A percentile compares a stretch with the other conserved stretches of the same genome.
phyloP scores from a whole-genome alignment of 2,797 vertebrate species.

The Emydoidea blandingii region DNA sequence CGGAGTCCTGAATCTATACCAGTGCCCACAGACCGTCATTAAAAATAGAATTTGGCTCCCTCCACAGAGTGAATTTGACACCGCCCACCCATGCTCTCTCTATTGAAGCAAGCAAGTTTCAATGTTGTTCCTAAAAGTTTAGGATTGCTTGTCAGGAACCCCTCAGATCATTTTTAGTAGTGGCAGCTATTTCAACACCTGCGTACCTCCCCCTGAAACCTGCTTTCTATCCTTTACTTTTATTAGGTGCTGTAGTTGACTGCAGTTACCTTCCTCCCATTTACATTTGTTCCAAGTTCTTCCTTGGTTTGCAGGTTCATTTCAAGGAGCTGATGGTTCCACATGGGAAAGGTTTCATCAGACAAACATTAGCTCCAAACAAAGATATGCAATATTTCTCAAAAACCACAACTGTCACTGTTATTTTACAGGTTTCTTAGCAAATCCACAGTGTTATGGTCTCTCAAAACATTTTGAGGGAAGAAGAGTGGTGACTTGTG shows the following conservation, averaged over 20 bases:
- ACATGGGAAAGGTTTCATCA: background rate
- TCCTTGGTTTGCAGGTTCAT: background rate
- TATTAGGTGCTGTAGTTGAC: background rate
- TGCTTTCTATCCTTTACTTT: background rate
- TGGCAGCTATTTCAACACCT: background rate
- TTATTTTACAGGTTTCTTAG: conserved; percentile 69
- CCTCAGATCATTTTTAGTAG: background rate
- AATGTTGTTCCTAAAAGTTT: background rate
- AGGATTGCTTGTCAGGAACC: background rate
- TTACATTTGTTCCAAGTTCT: background rate
- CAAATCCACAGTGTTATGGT: conserved; percentile 2
- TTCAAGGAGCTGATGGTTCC: conserved; percentile 11
- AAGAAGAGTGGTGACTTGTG: conserved; percentile 3
- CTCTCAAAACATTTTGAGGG: conserved; percentile 38
- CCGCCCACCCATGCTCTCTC: background rate
- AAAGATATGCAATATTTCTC: conserved; percentile 3
- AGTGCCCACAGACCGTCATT: background rate
- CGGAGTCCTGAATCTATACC: background rate
- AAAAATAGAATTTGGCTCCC: background rate
- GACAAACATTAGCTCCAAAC: conserved; percentile 5
- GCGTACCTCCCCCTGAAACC: background rate
- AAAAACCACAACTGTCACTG: conserved; percentile 32
- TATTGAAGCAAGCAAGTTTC: background rate
- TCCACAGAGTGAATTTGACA: background rate
- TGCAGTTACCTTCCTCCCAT: background rate